Evolutionary conservation across 2,888 invertebrate species (phyloP).

Genomic region (Tortrix viridana): DNA sequence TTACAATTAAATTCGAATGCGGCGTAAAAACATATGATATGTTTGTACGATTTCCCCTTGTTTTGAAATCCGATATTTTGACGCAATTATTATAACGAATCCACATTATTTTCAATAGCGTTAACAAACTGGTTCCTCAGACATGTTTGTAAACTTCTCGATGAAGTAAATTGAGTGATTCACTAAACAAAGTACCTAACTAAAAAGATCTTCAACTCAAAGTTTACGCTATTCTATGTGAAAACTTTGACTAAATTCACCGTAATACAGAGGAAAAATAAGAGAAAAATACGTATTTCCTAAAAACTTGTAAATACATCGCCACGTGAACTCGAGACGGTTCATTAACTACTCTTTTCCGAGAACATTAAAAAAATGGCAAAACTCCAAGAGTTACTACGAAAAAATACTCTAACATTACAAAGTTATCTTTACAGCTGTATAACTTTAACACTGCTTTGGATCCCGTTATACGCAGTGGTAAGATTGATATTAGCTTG

Average conservation of each 20-base stretch:
- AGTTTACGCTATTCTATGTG: background rate
- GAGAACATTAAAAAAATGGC: constrained; percentile 28
- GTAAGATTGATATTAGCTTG: background rate
- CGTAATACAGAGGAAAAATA: constrained; percentile 18
- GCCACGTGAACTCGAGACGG: constrained; percentile 7
- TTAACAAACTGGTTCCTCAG: too few relatives aligned
- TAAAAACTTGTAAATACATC: constrained; percentile 25
- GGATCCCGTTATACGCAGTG: background rate
- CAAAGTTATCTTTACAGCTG: background rate
- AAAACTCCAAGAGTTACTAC: constrained; percentile 23
- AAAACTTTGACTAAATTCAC: background rate
- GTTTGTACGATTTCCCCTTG: too few relatives aligned
- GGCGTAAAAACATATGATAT: too few relatives aligned
- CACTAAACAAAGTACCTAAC: too few relatives aligned
- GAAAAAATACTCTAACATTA: constrained; percentile 12
- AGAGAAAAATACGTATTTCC: constrained; percentile 12
- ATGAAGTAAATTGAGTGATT: too few relatives aligned
- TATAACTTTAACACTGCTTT: background rate
- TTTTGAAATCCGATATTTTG: too few relatives aligned
- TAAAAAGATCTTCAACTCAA: too few relatives aligned
- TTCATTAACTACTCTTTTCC: constrained; percentile 36
- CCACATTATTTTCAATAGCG: too few relatives aligned
- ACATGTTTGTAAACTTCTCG: too few relatives aligned
- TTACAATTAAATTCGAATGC: too few relatives aligned
- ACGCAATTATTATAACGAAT: too few relatives aligned